These are phyloP conservation scores for Typhlichthys subterraneus DNA, from an alignment of 2,797 vertebrate species.

Conservation along the genomic window DNA sequence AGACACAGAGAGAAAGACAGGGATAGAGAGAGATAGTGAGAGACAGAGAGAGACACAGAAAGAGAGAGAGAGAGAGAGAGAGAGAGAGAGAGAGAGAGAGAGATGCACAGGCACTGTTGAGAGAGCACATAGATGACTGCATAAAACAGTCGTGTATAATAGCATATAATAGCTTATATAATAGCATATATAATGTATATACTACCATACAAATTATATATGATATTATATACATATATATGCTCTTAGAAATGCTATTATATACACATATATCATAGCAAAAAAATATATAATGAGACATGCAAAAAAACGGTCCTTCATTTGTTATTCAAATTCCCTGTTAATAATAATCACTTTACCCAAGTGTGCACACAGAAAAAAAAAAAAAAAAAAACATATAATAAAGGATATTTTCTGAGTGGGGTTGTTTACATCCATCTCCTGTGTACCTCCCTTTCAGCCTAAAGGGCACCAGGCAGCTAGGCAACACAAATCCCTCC, in stretches of 20 bases:
- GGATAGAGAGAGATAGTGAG: too few relatives aligned
- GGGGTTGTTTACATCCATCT: constrained; percentile 57
- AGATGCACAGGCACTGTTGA: too few relatives aligned
- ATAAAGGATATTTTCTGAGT: constrained; percentile 39
- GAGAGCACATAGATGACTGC: too few relatives aligned
- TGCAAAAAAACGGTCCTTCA: constrained; percentile 35
- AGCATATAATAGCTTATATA: too few relatives aligned
- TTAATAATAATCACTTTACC: constrained; percentile 47
- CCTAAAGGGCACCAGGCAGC: constrained; percentile 61
- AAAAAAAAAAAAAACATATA: too few relatives aligned
- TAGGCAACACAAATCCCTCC: constrained; percentile 64
- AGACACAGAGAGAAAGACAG: too few relatives aligned
- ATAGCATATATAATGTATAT: too few relatives aligned
- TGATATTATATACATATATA: too few relatives aligned
- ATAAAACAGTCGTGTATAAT: too few relatives aligned
- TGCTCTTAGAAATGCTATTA: not conserved
- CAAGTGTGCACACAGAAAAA: constrained; percentile 45
- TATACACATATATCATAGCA: too few relatives aligned
- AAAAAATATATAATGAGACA: not conserved
- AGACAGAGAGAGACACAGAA: not conserved
- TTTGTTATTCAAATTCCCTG: constrained; percentile 31
- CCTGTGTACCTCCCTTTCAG: constrained; percentile 56
- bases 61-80: not conserved
- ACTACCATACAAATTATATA: too few relatives aligned
- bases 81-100: not conserved